Base-by-base conservation (phyloP, 2,888 invertebrate species). In the Aromia moschata region DNA sequence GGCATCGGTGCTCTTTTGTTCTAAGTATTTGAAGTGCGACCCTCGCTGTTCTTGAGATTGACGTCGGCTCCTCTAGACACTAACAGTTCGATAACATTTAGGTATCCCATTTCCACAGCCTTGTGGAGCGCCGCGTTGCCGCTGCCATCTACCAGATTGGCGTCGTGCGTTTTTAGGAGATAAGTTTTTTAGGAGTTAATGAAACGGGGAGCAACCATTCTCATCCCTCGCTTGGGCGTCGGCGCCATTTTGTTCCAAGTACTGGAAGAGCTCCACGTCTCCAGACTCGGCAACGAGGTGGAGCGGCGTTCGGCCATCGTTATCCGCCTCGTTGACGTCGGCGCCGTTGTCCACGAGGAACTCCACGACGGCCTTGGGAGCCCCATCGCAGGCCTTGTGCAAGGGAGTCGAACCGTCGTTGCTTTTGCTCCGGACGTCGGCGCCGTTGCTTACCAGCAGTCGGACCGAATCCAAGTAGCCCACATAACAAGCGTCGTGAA, bases 11-110 rank as follows among this genome's bases (percentile, higher is more conserved):
- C 25, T 7, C 25, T 5, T 25, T 3, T 7, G 3, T 7, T 5
- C 25, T 3, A 25, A 25, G 25, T 3, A 3, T 25, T 25, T 3
- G 95, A 91, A 14, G 91, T 91, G 75, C 94, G 96, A 20, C 95
- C 94, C 2, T 2, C 4, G 4, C 5, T 11, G 10, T 18, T n/a
- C n/a, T 12, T 11, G 4, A 5, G n/a, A n/a, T 20, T 17, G 11
- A 43, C 18, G 20, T 20, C 43, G 11, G 43, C 43, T 2, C 20
- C 20, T 3, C 1, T 17, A 11, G n/a, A 18, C 1, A 43, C 20
- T 4, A 43, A 12, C n/a, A 43, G 20, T 20, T 17, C 20, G 2
- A 43, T 20, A 2, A n/a, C 18, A 2, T 17, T 20, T 20, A 17
- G 11, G 1, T 18, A 11, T 2, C 9, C 43, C 10, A 0, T n/a